phyloP scores from a whole-genome alignment of 2,113 vertebrate species.

The Hemichromis elongatus region DNA sequence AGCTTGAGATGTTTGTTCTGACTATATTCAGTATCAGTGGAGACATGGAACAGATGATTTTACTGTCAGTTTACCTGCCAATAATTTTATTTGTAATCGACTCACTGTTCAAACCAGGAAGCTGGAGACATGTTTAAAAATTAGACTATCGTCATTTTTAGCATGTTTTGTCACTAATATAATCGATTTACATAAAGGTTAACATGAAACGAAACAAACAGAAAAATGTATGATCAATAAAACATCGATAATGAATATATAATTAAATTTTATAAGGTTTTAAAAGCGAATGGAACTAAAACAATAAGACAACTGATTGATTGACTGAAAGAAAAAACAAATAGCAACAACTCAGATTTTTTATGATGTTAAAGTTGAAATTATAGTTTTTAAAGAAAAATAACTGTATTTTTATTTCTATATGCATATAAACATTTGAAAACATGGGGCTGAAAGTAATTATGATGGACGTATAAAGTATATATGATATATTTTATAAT shows the following conservation, averaged over 20 bases:
- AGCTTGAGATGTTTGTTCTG: neutral
- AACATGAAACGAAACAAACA: neutral
- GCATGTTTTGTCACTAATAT: neutral
- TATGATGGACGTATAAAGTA: too few species aligned
- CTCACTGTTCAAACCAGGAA: neutral
- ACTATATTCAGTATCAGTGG: accelerated
- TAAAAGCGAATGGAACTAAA: neutral
- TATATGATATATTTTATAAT: neutral
- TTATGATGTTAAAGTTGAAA: neutral
- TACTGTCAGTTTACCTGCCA: neutral
- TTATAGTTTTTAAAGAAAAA: neutral
- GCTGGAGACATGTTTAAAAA: neutral
- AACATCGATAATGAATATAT: neutral
- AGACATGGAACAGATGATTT: neutral
- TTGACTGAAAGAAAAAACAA: neutral
- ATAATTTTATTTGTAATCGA: neutral
- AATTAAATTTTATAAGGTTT: neutral
- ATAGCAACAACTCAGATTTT: neutral
- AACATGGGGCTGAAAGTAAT: neutral
- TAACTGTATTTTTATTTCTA: neutral
- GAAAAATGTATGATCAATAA: neutral
- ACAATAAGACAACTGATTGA: neutral
- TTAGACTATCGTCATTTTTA: neutral
- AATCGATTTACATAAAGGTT: neutral
- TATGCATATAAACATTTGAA: neutral